Evolutionary conservation across 2,888 invertebrate species (phyloP), one percentile per base, ranked within the genome.

Genomic region (Phengaris arion): DNA sequence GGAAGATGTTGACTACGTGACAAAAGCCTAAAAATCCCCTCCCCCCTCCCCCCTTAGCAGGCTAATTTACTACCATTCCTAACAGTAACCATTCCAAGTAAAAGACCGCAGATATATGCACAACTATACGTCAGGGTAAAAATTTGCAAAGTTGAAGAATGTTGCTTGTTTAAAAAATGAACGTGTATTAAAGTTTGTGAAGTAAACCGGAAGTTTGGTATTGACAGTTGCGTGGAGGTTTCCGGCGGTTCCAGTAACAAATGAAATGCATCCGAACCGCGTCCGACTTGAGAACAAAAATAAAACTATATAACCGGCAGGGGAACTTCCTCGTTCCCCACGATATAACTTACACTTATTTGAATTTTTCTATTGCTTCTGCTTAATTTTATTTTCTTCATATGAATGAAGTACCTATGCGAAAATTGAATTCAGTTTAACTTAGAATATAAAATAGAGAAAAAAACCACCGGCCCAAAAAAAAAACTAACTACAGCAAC

Each of bases 211-310:
- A 64, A 64, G 64, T 64, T 64, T 35, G 64, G 64, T 64, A 64
- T 64, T 64, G 64, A 64, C 64, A 64, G 35, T 64, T 64, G 35
- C 64, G 64, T 64, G 35, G 35, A 64, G 64, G 45, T 64, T 52
- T 45, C 35, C 64, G 64, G 12, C 22, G 59, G 64, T 35, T 10
- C 12, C 64, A 10, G 45, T 45, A 6, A 64, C 64, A 64, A 64
- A 64, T 64, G 64, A 64, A 64, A 64, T 64, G 64, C 64, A 64
- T 35, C 64, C 64, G 35, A 64, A 6, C 64, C 64, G 12, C 52
- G 35, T 45, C 64, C 64, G 45, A 64, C 64, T 64, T 64, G 64
- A 12, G 2, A 64, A 64, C 64, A 45, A 64, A 64, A 64, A 64
- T 64, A 64, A 9, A 64, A 64, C 64, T 45, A 22, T 22, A 48